Evolutionary conservation across 2,113 vertebrate genomes (phyloP).

Genomic region (Eudyptes chrysolophus): DNA sequence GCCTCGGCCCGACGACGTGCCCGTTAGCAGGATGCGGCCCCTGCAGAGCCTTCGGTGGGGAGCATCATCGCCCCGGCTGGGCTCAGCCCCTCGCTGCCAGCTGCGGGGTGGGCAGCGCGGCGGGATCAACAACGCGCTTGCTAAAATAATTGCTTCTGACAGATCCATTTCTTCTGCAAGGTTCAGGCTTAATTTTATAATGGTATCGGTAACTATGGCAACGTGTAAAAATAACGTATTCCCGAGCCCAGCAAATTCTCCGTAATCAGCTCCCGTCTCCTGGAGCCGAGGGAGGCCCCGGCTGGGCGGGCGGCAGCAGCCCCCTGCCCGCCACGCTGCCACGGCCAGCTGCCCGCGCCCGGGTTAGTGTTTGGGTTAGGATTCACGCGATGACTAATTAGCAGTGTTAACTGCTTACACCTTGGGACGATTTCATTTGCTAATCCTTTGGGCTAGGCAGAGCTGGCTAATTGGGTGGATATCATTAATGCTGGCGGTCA

Average conservation of each 20-base stretch:
- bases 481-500: neutral
- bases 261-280: neutral
- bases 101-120: neutral
- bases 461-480: conserved; percentile 51
- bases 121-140: conserved; percentile 41
- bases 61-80: neutral
- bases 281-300: neutral
- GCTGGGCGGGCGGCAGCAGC: neutral
- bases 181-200: conserved; percentile 78
- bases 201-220: conserved; percentile 77
- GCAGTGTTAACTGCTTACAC: conserved; percentile 30
- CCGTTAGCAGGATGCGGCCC: neutral
- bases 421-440: neutral
- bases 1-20: neutral
- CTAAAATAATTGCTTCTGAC: conserved; percentile 71
- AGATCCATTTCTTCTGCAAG: conserved; percentile 71
- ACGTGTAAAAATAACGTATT: conserved; percentile 74
- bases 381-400: conserved; percentile 32
- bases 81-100: neutral
- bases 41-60: neutral
- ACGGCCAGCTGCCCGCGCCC: neutral
- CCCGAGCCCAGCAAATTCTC: conserved; percentile 62
- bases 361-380: neutral
- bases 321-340: neutral
- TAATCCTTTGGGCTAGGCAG: conserved; percentile 42